Evolutionary conservation across 1,140 invertebrate species (phyloP).

Genomic region (Heliconius hermathena): DNA sequence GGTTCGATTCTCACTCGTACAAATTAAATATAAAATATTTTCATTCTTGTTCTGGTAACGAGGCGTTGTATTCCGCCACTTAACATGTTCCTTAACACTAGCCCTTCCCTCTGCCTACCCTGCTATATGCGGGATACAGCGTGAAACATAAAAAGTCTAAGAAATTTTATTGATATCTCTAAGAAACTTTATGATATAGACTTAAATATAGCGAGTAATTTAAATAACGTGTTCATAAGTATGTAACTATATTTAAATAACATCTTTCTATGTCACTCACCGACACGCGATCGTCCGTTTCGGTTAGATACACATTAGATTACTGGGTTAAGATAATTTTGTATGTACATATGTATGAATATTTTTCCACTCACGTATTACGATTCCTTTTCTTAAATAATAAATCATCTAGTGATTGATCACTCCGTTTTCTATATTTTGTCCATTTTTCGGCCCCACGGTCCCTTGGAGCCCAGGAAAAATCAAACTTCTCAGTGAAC

Average conservation of each 20-base stretch:
- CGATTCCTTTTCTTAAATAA: not conserved
- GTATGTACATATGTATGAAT: not conserved
- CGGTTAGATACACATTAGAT: slow-evolving; percentile 32
- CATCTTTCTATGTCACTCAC: slow-evolving; percentile 33
- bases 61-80: no score
- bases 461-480: no score
- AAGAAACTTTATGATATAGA: not conserved
- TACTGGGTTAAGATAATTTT: slow-evolving; percentile 27
- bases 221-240: not conserved
- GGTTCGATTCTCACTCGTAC: no score
- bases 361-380: not conserved
- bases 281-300: slow-evolving; percentile 41
- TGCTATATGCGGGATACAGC: not conserved
- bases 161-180: not conserved
- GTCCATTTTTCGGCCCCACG: no score
- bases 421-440: not conserved
- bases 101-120: not conserved
- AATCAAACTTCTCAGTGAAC: no score
- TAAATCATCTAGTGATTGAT: no score
- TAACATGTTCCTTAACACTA: no score
- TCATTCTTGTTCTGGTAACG: no score
- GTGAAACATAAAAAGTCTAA: no score
- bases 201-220: not conserved
- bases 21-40: no score
- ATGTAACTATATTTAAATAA: not conserved